These are phyloP conservation scores for Eupsilia transversa DNA, from an alignment of 2,888 invertebrate species.

Conservation along the genomic window DNA sequence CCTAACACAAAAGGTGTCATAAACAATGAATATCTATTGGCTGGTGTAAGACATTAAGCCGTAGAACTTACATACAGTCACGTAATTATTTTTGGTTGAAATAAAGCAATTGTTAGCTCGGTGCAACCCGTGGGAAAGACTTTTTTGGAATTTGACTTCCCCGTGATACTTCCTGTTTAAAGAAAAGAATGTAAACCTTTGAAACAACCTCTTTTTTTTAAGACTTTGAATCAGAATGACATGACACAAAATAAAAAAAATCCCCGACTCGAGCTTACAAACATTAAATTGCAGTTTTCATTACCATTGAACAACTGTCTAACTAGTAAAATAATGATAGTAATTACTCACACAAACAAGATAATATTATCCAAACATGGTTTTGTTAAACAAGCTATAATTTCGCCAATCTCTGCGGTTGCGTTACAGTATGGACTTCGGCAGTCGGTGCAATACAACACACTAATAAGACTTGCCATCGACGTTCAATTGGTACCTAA, in stretches of 20 bases:
- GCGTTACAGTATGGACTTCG: conserved; percentile 12
- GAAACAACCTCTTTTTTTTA: conserved; percentile 15
- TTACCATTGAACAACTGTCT: not conserved
- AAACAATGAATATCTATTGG: conserved; percentile 82
- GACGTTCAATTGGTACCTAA: not conserved
- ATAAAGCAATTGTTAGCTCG: conserved; percentile 84
- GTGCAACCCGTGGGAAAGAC: conserved; percentile 84
- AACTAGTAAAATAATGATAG: conserved; percentile 20
- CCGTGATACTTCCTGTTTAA: conserved; percentile 76
- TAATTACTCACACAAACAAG: not conserved
- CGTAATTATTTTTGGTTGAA: conserved; percentile 85
- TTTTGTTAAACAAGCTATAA: not conserved
- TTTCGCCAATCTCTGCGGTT: not conserved
- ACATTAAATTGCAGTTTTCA: not conserved
- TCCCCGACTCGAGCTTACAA: not conserved
- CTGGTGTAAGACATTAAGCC: conserved; percentile 82
- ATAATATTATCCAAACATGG: not conserved
- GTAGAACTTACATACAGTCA: conserved; percentile 85
- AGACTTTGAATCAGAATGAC: not conserved
- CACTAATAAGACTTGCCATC: not conserved
- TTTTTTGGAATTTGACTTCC: conserved; percentile 70
- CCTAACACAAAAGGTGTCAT: conserved; percentile 83
- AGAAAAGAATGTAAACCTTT: conserved; percentile 41
- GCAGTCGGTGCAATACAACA: conserved; percentile 43
- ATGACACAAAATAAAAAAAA: not conserved